Evolutionary conservation across 2,113 vertebrate genomes (phyloP).

Genomic region (Anhinga rufa): DNA sequence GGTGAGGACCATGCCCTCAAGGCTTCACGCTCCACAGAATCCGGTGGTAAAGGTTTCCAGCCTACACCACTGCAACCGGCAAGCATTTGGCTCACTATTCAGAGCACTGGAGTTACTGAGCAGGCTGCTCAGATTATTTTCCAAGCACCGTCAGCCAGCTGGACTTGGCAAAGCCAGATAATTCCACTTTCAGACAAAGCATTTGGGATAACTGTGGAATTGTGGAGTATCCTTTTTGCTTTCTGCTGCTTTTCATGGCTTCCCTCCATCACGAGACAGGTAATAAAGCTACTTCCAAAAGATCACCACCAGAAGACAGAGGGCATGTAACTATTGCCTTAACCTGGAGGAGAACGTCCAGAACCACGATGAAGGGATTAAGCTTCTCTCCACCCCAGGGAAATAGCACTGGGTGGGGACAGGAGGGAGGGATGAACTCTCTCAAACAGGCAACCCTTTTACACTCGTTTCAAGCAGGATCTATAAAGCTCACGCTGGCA

Average conservation of each 20-base stretch:
- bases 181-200: background rate
- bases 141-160: background rate
- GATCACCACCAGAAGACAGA: background rate
- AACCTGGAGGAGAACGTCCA: background rate
- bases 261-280: background rate
- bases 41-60: background rate
- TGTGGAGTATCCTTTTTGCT: background rate
- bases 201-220: background rate
- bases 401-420: background rate
- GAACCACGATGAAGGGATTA: background rate
- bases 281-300: background rate
- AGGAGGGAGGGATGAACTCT: background rate
- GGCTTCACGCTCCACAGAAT: background rate
- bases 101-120: background rate
- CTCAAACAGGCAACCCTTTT: background rate
- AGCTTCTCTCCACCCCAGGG: background rate
- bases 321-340: fast-evolving
- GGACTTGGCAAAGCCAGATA: background rate
- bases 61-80: background rate
- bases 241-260: background rate
- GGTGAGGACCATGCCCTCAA: background rate
- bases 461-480: background rate
- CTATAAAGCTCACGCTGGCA: background rate
- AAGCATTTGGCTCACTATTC: background rate
- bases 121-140: background rate